phyloP scores from a whole-genome alignment of 2,888 invertebrate genomes.

The Mesopsocus fuscifrons region DNA sequence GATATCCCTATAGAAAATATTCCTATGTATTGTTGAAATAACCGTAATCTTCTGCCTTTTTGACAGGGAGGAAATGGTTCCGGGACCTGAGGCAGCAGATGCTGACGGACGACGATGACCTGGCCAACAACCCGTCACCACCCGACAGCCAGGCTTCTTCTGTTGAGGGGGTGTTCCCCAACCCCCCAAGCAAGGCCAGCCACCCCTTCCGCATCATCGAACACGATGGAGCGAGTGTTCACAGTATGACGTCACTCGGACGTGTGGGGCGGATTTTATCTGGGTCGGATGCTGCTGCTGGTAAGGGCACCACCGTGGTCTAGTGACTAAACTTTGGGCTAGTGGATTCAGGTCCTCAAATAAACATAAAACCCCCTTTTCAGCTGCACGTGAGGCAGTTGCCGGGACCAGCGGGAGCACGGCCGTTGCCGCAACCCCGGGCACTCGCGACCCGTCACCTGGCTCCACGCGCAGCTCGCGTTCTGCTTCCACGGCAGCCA shows the following conservation, averaged over 20 bases:
- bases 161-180: conserved; percentile 54
- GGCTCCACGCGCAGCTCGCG: neutral
- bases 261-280: conserved; percentile 62
- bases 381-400: neutral
- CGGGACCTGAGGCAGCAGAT: conserved; percentile 69
- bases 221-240: conserved; percentile 69
- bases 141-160: conserved; percentile 61
- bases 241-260: conserved; percentile 75
- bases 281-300: conserved; percentile 25
- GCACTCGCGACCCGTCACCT: neutral
- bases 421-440: neutral
- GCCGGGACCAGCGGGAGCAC: neutral
- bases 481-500: neutral
- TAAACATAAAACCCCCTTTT: no score
- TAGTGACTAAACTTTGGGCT: no score
- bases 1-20: no score
- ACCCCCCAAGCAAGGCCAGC: conserved; percentile 34
- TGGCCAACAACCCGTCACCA: conserved; percentile 40
- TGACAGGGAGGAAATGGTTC: conserved; percentile 38
- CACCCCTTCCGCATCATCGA: conserved; percentile 76
- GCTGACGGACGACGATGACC: conserved; percentile 71
- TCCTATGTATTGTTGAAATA: no score
- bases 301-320: no score
- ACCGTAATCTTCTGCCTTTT: no score
- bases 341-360: no score